Evolutionary conservation across 2,888 invertebrate genomes (phyloP), one percentile per base, ranked within the genome.

Genomic region (Alloplasta piceator): DNA sequence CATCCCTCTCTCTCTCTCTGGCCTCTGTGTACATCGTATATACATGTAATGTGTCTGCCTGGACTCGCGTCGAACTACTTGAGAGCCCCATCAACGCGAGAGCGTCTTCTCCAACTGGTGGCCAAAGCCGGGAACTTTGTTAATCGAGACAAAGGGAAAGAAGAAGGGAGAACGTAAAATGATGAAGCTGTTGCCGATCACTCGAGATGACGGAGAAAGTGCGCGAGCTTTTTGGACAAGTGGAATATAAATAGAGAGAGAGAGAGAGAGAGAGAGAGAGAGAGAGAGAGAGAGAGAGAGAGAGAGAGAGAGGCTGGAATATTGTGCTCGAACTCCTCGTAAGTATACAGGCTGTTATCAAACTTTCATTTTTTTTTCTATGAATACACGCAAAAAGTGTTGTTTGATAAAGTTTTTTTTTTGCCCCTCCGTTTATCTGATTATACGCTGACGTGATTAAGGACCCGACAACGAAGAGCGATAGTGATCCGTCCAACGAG

Each of bases 101-200:
- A 7, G 9, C 60, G 67, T 67, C 61, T 76, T 60, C 48, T 41
- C 60, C 73, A 58, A 74, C 56, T 48, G 43, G 43, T n/a, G 12
- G 38, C 38, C 46, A 58, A 16, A 63, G 39, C 26, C 38, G 39
- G 56, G 56, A 70, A 55, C 43, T 43, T 71, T 12, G 67, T 61
- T 75, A 26, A 41, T 52, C 50, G 46, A 58, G 64, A 52, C 6
- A 52, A 12, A 52, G 14, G 14, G 50, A 5, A 16, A 71, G 50
- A 60, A 38, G 26, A 26, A 58, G 67, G 36, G 60, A 39, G 38
- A 55, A 58, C 66, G 58, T 55, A 61, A 72, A 67, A 67, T 50
- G 76, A 80, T 72, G 80, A 67, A 76, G 80, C 71, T 61, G 67
- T 56, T 67, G 66, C 55, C 55, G 71, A 76, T 80, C 80, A 61